Evolutionary conservation across 2,113 vertebrate species (phyloP), one percentile per base, ranked within the genome.

Genomic region (Tachysurus fulvidraco): DNA sequence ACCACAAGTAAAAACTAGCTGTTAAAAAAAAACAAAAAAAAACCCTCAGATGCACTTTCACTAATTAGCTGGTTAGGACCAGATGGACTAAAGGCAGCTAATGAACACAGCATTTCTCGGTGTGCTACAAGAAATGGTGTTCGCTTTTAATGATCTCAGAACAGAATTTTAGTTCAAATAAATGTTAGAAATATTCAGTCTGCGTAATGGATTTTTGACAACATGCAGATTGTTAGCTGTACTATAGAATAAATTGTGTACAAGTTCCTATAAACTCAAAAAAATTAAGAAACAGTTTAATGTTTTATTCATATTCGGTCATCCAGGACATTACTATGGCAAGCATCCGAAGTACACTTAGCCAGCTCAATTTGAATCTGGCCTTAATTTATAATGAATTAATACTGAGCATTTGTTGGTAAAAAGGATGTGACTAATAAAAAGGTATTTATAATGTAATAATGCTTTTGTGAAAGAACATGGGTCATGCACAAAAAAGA

Each of bases 401-500:
- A 65, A 44, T 62, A 44, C 16, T 83, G 44, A 36, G 82, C 28
- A 41, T 71, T 41, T 71, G 67, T 41, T 30, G 36, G 16, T 82
- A 86, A 81, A 86, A 74, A 23, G 11, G 4, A 46, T 65, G n/a
- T 80, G 78, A 59, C 85, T 88, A 86, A 86, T 88, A 69, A 90
- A 81, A 41, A 74, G 78, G 55, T 71, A 73, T 87, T 88, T 87
- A 67, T 85, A 74, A 87, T 83, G 85, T 64, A 50, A 88, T 88
- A 83, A 74, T 55, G 36, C 55, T 74, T 86, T 85, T 78, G 57
- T 83, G 71, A 54, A 67, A 79, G 46, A 62, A 76, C 30, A 86
- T 77, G 74, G 83, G 30, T 13, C 52, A 85, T 79, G 80, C 46
- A 78, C 79, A 62, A 83, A 50, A 81, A 65, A 79, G 73, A 64